phyloP scores from a whole-genome alignment of 2,113 vertebrate species.

The Vicugna pacos region DNA sequence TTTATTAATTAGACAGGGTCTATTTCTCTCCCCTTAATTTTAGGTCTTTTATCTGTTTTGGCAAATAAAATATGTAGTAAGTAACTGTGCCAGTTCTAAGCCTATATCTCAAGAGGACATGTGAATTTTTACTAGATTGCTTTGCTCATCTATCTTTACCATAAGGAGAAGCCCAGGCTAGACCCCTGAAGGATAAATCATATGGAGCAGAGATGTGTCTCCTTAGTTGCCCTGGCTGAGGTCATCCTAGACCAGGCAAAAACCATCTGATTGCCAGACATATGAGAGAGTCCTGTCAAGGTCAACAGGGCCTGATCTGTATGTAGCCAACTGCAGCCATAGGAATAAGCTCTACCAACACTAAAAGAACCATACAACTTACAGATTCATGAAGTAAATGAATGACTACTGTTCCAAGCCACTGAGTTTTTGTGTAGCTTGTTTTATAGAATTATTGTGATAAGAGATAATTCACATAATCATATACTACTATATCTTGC shows the following conservation, averaged over 20 bases:
- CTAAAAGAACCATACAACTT: not conserved
- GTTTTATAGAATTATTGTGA: not conserved
- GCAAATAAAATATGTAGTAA: not conserved
- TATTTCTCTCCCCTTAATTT: not conserved
- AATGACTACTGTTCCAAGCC: not conserved
- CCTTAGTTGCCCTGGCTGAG: not conserved
- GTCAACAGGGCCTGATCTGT: not conserved
- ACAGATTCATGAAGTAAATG: not conserved
- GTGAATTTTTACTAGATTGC: not conserved
- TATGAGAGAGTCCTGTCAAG: not conserved
- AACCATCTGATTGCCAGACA: not conserved
- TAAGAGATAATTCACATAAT: not conserved
- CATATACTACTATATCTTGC: not conserved
- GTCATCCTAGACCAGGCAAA: not conserved
- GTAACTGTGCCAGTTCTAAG: not conserved
- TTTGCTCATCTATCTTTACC: not conserved
- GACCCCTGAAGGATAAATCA: not conserved
- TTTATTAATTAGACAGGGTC: not conserved
- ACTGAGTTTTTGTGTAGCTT: not conserved
- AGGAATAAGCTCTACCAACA: not conserved
- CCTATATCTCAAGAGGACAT: not conserved
- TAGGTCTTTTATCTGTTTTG: not conserved
- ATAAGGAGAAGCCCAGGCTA: not conserved
- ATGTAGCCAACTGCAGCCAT: not conserved
- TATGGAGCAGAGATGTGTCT: not conserved